Percentiles rank a stretch among this genome's conserved stretches.
phyloP scores from a whole-genome alignment of 2,797 vertebrate genomes.

The Intellagama lesueurii region DNA sequence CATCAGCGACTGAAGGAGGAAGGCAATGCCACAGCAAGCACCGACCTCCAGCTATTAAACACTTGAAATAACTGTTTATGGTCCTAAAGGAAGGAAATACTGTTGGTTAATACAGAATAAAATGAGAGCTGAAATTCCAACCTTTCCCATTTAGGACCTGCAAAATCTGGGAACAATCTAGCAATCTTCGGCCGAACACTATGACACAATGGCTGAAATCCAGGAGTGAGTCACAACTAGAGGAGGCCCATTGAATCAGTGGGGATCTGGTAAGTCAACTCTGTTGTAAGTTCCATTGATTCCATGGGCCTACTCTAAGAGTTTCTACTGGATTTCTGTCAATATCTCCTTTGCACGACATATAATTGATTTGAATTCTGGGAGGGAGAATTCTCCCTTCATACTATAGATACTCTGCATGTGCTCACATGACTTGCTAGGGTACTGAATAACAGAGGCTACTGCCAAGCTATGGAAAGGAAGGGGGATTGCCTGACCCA shows the following conservation, averaged over 20 bases:
- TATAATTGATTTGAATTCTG: not conserved
- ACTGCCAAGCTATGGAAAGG: no score
- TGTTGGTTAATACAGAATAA: not conserved
- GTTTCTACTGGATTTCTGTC: no score
- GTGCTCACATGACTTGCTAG: not conserved
- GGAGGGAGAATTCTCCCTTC: not conserved
- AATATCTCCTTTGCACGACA: no score
- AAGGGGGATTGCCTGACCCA: no score
- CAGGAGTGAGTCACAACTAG: no score
- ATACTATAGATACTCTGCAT: not conserved
- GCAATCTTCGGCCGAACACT: no score
- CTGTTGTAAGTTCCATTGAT: no score
- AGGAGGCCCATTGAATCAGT: no score
- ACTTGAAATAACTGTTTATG: not conserved
- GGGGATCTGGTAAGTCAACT: no score
- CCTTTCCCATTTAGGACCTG: not conserved
- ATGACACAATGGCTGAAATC: no score
- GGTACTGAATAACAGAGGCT: not conserved
- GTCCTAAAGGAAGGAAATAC: not conserved
- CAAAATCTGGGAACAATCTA: no score
- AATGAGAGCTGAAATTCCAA: not conserved
- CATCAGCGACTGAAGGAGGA: not conserved
- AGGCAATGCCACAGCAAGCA: not conserved
- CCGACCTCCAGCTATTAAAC: rapidly evolving
- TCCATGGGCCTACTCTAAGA: no score